Evolutionary conservation across 1,140 invertebrate genomes (phyloP).

Genomic region (Eriocheir sinensis): DNA sequence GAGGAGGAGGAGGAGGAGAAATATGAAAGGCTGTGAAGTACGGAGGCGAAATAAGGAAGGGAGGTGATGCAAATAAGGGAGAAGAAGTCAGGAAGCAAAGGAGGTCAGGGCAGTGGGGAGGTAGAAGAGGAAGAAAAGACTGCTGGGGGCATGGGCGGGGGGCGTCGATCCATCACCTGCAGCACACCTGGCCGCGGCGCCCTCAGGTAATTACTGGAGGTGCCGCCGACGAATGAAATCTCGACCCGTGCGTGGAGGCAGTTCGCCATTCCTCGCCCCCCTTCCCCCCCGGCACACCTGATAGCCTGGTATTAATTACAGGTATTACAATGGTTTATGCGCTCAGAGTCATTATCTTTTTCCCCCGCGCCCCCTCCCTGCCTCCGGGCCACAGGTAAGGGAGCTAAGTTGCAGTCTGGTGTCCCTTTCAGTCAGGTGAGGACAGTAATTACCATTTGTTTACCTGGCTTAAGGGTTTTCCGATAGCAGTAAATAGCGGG

Average conservation of each 20-base stretch:
- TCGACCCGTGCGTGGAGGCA: neutral
- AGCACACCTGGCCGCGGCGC: neutral
- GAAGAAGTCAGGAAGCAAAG: neutral
- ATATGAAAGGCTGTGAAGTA: neutral
- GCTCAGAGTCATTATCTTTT: constrained; percentile 25
- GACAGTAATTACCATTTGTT: constrained; percentile 33
- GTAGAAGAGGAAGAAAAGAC: too few relatives aligned
- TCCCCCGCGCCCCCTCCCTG: neutral
- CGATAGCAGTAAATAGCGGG: constrained; percentile 31
- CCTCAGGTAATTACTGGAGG: constrained; percentile 30
- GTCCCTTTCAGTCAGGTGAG: constrained; percentile 33
- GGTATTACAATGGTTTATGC: constrained; percentile 40
- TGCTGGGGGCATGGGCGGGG: neutral
- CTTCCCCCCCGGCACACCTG: neutral
- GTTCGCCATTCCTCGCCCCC: neutral
- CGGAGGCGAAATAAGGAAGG: neutral
- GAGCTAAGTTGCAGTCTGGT: neutral
- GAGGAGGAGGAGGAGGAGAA: neutral
- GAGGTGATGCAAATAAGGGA: neutral
- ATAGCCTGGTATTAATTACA: constrained; percentile 8
- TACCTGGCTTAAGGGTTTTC: constrained; percentile 34
- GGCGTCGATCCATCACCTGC: constrained; percentile 41
- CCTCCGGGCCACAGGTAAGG: neutral
- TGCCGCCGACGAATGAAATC: constrained; percentile 11
- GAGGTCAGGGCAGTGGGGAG: neutral